phyloP scores from a whole-genome alignment of 2,113 vertebrate genomes.

The Etia nguti region DNA sequence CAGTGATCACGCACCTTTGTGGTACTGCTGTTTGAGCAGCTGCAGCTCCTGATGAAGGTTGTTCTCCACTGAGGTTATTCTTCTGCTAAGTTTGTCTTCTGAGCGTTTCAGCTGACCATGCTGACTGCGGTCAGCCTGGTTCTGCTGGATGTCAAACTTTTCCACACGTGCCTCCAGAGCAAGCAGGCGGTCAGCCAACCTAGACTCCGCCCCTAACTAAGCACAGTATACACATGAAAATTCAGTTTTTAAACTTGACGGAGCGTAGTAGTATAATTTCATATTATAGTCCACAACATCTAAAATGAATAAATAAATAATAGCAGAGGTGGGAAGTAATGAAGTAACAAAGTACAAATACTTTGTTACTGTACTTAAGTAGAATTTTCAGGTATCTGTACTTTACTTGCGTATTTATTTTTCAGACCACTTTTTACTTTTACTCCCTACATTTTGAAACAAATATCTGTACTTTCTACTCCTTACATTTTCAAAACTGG shows the following conservation, averaged over 20 bases:
- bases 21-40: conserved; percentile 77
- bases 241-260: background rate
- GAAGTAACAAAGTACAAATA: background rate
- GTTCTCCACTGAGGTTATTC: conserved; percentile 70
- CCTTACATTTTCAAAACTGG: no score
- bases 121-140: conserved; percentile 32
- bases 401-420: no score
- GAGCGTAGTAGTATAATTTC: background rate
- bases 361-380: background rate
- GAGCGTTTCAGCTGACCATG: conserved; percentile 55
- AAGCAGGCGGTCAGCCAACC: conserved; percentile 56
- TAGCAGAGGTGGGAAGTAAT: background rate
- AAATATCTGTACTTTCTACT: no score
- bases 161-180: conserved; percentile 65
- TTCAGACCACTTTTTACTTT: no score
- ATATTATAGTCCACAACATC: background rate
- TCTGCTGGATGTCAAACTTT: conserved; percentile 48
- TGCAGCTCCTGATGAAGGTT: conserved; percentile 74
- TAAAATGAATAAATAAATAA: background rate
- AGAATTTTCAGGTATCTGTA: no score
- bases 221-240: conserved; percentile 12
- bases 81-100: conserved; percentile 67
- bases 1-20: conserved; percentile 70
- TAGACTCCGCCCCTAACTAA: conserved; percentile 68
- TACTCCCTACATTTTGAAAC: no score